phyloP scores from a whole-genome alignment of 2,888 invertebrate genomes.

The Mallateleia sp. region DNA sequence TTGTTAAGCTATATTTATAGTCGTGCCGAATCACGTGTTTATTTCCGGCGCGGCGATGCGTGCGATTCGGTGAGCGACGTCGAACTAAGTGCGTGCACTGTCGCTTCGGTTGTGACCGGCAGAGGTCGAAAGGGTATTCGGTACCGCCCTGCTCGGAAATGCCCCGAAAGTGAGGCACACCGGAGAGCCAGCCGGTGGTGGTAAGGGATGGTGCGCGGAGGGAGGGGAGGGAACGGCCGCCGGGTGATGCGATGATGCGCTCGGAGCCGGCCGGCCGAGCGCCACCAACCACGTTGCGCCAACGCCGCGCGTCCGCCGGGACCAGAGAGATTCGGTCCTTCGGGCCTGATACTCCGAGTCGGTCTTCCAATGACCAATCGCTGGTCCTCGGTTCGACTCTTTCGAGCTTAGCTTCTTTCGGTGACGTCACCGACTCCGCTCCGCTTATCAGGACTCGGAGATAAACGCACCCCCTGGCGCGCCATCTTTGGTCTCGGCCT shows the following conservation, averaged over 20 bases:
- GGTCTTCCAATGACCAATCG: too few relatives aligned
- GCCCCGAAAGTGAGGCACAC: slow-evolving; percentile 73
- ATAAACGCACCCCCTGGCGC: slow-evolving; percentile 19
- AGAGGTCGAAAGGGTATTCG: slow-evolving; percentile 87
- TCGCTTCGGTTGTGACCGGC: slow-evolving; percentile 32
- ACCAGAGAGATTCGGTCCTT: background rate
- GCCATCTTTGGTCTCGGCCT: slow-evolving; percentile 25
- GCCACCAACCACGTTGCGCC: slow-evolving; percentile 39
- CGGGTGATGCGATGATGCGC: background rate
- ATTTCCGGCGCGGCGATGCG: slow-evolving; percentile 43
- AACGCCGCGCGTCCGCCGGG: background rate
- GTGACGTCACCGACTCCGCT: background rate
- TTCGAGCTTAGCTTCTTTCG: too few relatives aligned
- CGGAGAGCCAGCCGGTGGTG: slow-evolving; percentile 39
- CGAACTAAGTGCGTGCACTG: slow-evolving; percentile 42
- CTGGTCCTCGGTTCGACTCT: too few relatives aligned
- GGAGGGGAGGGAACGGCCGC: slow-evolving; percentile 17
- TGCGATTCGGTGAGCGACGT: slow-evolving; percentile 20
- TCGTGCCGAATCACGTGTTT: background rate
- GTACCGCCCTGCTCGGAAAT: slow-evolving; percentile 86
- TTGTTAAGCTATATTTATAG: background rate
- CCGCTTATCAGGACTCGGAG: background rate
- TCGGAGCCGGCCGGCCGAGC: slow-evolving; percentile 23
- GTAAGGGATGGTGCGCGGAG: slow-evolving; percentile 35
- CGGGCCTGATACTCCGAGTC: too few relatives aligned